Conservation (phyloP, 1,140 invertebrate genomes). For the Formica selysi region DNA sequence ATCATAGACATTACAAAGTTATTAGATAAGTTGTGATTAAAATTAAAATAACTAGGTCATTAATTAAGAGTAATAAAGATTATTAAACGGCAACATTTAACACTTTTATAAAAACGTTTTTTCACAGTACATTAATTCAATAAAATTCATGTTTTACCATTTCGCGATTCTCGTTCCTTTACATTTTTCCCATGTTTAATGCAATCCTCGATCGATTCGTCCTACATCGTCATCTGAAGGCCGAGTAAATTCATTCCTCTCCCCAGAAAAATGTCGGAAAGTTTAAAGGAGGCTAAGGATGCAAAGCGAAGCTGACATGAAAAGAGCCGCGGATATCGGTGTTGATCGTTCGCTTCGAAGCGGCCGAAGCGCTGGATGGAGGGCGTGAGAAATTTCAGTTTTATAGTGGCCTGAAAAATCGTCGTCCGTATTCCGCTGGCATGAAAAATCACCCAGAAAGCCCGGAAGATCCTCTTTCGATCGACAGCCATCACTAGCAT, state of each 20-base stretch:
- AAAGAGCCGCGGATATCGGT: slow-evolving; percentile 59
- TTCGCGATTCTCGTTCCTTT: not conserved
- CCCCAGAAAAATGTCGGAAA: slow-evolving; percentile 49
- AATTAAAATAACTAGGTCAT: not conserved
- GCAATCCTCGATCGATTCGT: slow-evolving; percentile 13
- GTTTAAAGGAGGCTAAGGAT: slow-evolving; percentile 48
- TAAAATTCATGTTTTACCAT: slow-evolving; percentile 11
- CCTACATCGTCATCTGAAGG: slow-evolving; percentile 19
- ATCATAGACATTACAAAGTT: too few relatives aligned
- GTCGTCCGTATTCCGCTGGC: slow-evolving; percentile 71
- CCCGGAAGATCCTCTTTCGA: slow-evolving; percentile 63
- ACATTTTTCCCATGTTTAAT: slow-evolving; percentile 20
- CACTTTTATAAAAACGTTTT: not conserved
- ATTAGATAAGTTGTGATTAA: not conserved
- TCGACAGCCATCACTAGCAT: slow-evolving; percentile 50
- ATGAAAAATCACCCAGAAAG: slow-evolving; percentile 81
- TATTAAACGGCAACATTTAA: not conserved
- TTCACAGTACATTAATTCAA: not conserved
- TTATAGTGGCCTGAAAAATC: slow-evolving; percentile 81
- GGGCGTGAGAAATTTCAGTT: slow-evolving; percentile 81
- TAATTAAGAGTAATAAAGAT: not conserved
- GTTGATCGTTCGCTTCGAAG: slow-evolving; percentile 33
- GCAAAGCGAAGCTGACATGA: slow-evolving; percentile 61
- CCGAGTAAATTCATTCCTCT: slow-evolving; percentile 47
- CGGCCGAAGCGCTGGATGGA: slow-evolving; percentile 53